These are phyloP conservation scores for Drosophila truncata DNA, from an alignment of 1,140 invertebrate genomes.

Conservation along the genomic window DNA sequence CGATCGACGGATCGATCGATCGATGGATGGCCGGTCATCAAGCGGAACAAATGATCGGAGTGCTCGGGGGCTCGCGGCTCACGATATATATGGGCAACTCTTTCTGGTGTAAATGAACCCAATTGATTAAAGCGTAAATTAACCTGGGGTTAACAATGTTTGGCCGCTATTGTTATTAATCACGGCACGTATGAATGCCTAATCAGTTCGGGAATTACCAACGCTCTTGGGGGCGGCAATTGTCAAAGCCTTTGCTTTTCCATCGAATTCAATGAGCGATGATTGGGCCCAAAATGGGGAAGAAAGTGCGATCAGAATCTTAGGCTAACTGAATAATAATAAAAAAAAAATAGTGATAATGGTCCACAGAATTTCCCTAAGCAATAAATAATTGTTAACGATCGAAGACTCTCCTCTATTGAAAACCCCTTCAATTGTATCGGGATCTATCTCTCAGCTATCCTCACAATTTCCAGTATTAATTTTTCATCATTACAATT, in stretches of 20 bases:
- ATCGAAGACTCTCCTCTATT: conserved; percentile 52
- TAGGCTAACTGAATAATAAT: conserved; percentile 22
- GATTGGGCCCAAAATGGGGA: conserved; percentile 67
- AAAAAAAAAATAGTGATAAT: conserved; percentile 13
- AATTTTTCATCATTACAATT: conserved; percentile 85
- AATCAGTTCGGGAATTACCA: conserved; percentile 78
- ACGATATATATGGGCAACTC: conserved; percentile 8
- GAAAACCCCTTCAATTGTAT: conserved; percentile 48
- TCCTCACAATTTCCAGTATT: conserved; percentile 61
- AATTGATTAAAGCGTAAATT: conserved; percentile 84
- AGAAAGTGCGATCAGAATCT: conserved; percentile 64
- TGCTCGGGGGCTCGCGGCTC: conserved; percentile 45
- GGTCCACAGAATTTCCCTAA: conserved; percentile 23
- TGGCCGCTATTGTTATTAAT: conserved; percentile 80
- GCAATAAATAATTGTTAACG: conserved; percentile 77
- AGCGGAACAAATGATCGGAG: conserved; percentile 68
- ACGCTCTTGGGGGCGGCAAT: conserved; percentile 63
- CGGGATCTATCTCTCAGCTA: conserved; percentile 25
- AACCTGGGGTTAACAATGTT: conserved; percentile 82
- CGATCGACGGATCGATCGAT: conserved; percentile 24
- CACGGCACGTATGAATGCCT: conserved; percentile 80
- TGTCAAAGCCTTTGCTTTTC: conserved; percentile 72
- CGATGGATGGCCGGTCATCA: conserved; percentile 58
- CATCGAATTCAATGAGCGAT: conserved; percentile 81
- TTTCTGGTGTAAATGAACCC: conserved; percentile 79